Base-by-base conservation (phyloP, 2,888 invertebrate species). In the Zygogramma bicolorata region DNA sequence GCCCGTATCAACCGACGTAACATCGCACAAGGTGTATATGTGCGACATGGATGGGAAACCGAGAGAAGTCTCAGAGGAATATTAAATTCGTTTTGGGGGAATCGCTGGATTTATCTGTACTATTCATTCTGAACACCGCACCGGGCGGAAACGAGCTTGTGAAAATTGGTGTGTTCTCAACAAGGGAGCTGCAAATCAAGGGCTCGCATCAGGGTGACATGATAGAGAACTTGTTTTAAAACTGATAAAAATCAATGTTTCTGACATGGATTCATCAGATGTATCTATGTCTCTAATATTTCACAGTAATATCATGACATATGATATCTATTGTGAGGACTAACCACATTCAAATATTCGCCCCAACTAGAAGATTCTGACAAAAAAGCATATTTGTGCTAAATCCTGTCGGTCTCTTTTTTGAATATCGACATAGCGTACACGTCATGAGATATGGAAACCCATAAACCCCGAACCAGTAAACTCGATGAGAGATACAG, bases 41-140 rank as follows among this genome's bases (percentile, higher is more conserved):
- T 4, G 22, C 22, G 18, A 15, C 42, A 53, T 15, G n/a, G 13
- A 7, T 15, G 53, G 53, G 13, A 53, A 25, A 53, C 13, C 13
- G 13, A 7, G 2, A 22, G n/a, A 22, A 53, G 22, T 53, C 53
- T 25, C 25, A 22, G n/a, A n/a, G 27, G 53, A 53, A 53, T 53
- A 53, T 53, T 53, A n/a, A 53, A 53, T 27, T 27, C 25, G 25
- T 22, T 53, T 22, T 6, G 53, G 53, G 53, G 53, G n/a, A n/a
- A 53, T n/a, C 27, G 25, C 22, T n/a, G 53, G 15, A 22, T 53
- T 53, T 18, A 53, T 25, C 25, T 5, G 27, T 10, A n/a, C 53
- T 25, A 53, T 53, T 53, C 53, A 53, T 53, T 53, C 53, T 53
- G 53, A 53, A 53, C 53, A 25, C 25, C 53, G 13, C n/a, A n/a